phyloP scores from a whole-genome alignment of 2,797 vertebrate species.

The Sternarchorhynchus goeldii region DNA sequence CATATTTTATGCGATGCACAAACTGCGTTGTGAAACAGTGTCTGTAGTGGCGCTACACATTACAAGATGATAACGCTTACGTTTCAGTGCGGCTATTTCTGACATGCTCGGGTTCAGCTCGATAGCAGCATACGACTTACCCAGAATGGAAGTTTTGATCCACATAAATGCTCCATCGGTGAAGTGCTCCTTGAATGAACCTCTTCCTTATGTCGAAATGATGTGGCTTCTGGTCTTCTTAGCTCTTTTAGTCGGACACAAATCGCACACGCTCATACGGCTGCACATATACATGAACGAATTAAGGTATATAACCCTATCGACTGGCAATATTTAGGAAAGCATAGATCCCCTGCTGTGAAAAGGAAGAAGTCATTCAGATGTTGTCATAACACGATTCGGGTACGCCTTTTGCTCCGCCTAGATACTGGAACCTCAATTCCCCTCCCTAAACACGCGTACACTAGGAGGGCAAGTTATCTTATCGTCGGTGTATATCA shows the following conservation, averaged over 20 bases:
- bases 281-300: conserved; percentile 22
- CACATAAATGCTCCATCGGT: conserved; percentile 75
- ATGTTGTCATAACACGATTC: conserved; percentile 51
- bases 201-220: conserved; percentile 43
- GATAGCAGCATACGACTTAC: conserved; percentile 58
- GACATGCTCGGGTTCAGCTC: too few relatives aligned
- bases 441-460: not conserved
- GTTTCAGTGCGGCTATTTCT: too few relatives aligned
- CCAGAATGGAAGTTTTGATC: conserved; percentile 73
- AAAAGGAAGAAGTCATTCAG: conserved; percentile 48
- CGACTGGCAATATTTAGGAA: not conserved
- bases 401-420: conserved; percentile 34
- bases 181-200: conserved; percentile 46
- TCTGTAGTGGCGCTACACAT: too few relatives aligned
- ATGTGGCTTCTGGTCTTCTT: conserved; percentile 51
- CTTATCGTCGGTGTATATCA: too few relatives aligned
- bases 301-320: not conserved
- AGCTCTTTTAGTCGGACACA: conserved; percentile 39
- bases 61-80: too few relatives aligned
- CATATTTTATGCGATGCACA: too few relatives aligned
- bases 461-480: not conserved
- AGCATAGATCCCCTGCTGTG: conserved; percentile 14
- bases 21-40: too few relatives aligned
- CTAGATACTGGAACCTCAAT: not conserved
- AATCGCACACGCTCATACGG: conserved; percentile 53